Evolutionary conservation across 2,113 vertebrate species (phyloP).

Genomic region (Tapirus terrestris): DNA sequence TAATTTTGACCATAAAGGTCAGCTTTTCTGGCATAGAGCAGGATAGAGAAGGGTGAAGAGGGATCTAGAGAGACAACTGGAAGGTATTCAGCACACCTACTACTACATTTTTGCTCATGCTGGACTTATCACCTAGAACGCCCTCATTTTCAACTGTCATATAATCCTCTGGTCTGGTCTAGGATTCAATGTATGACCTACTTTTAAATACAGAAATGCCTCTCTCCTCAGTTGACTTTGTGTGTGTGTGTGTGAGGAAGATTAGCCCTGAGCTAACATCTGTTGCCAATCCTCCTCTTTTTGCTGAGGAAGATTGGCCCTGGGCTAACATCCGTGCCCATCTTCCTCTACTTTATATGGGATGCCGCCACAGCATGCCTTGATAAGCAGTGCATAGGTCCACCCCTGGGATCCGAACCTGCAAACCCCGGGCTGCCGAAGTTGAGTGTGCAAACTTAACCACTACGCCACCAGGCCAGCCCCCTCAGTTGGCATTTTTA

Average conservation of each 20-base stretch:
- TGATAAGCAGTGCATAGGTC: too few species aligned
- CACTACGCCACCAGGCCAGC: too few species aligned
- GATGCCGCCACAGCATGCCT: too few species aligned
- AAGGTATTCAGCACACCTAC: not conserved
- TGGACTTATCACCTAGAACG: not conserved
- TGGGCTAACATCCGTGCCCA: too few species aligned
- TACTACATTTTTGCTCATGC: not conserved
- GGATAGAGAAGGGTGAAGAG: not conserved
- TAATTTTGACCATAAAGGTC: not conserved
- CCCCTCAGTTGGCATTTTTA: not conserved
- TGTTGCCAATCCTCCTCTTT: too few species aligned
- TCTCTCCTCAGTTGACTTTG: not conserved
- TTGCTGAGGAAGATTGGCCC: too few species aligned
- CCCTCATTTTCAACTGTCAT: not conserved
- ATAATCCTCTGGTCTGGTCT: not conserved
- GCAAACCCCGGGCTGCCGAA: too few species aligned
- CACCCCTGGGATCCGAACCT: too few species aligned
- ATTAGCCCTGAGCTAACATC: too few species aligned
- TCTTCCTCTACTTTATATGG: too few species aligned
- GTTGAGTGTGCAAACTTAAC: too few species aligned
- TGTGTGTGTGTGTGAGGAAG: too few species aligned
- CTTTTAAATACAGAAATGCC: constrained; percentile 6
- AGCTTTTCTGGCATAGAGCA: not conserved
- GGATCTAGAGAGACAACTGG: not conserved
- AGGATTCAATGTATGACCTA: not conserved